A percentile compares a stretch with the other conserved stretches of the same genome.
Conservation (phyloP, 2,888 invertebrate species). For the Hedychridium roseum region DNA sequence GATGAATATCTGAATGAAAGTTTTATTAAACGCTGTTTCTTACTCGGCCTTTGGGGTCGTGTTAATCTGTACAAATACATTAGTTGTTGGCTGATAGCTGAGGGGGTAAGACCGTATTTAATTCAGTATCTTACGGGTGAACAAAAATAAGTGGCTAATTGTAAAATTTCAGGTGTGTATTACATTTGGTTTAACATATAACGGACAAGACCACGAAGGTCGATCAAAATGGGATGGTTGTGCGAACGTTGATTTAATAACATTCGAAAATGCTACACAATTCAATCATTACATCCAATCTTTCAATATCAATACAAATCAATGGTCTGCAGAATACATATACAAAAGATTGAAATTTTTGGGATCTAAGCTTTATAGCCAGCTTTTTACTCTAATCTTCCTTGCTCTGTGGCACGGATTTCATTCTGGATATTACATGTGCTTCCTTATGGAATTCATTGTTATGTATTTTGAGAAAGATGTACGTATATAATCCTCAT, state of each 20-base stretch:
- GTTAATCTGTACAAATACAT: slow-evolving; percentile 90
- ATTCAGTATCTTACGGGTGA: no score
- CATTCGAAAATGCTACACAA: slow-evolving; percentile 84
- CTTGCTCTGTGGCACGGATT: slow-evolving; percentile 97
- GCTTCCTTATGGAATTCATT: slow-evolving; percentile 91
- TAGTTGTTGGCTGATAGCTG: slow-evolving; percentile 90
- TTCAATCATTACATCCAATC: slow-evolving; percentile 89
- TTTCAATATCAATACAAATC: slow-evolving; percentile 96
- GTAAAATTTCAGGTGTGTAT: slow-evolving; percentile 51
- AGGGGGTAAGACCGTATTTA: slow-evolving; percentile 68
- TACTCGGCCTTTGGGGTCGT: slow-evolving; percentile 86
- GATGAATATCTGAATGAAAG: slow-evolving; percentile 68
- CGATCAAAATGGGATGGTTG: slow-evolving; percentile 84
- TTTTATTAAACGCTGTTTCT: slow-evolving; percentile 70
- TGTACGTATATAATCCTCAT: slow-evolving; percentile 64
- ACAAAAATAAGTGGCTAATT: background rate
- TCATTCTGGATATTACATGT: slow-evolving; percentile 91
- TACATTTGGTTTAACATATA: slow-evolving; percentile 82
- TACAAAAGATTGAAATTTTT: slow-evolving; percentile 94
- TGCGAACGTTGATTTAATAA: slow-evolving; percentile 83
- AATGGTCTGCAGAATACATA: slow-evolving; percentile 92
- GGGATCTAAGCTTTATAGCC: slow-evolving; percentile 75
- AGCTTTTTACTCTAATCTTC: slow-evolving; percentile 82
- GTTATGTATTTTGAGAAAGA: slow-evolving; percentile 88
- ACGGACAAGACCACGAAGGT: slow-evolving; percentile 75